Base-by-base conservation (phyloP, 2,888 invertebrate species). In the Thecocarcelia acutangulata region DNA sequence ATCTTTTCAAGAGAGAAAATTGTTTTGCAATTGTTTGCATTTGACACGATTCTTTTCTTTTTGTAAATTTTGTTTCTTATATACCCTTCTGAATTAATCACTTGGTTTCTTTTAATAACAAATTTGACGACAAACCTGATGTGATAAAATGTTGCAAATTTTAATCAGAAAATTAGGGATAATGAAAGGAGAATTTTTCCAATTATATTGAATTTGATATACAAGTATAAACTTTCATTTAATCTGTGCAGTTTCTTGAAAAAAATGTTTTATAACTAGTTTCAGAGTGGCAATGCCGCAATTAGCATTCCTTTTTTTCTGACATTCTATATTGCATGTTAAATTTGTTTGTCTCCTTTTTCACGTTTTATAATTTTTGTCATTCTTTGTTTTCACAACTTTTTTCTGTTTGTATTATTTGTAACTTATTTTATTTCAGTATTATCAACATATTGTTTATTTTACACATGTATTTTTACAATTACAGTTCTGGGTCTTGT, bases 11-110 rank as follows among this genome's bases (percentile, higher is more conserved):
- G 64, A 73, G 74, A 82, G 69, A 84, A 84, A 84, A 84, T 84
- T 83, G 84, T 84, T 85, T 85, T 85, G 85, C 85, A 85, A 85
- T 82, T 85, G 85, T 86, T 85, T 84, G 83, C 83, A 83, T 85
- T 84, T 85, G 85, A 85, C 85, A 85, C 85, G 85, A 85, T 85
- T 85, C 70, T 82, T 78, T 74, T 58, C 52, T 85, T 75, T 77
- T 78, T 74, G 66, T 54, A 59, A 74, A 75, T 78, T 74, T 77
- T 28, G 61, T 75, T 81, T 73, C 50, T 74, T 70, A 52, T 73
- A 63, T 68, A 63, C 80, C 68, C 72, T 72, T 72, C 54, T 24
- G 19, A 33, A 54, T 72, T 69, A 40, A 63, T 56, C 72, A 50
- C 56, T 64, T 59, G 42, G 40, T 40, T 74, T 58, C 11, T 56